Conservation (phyloP, 2,888 invertebrate species). For the Pilophorus perplexus region DNA sequence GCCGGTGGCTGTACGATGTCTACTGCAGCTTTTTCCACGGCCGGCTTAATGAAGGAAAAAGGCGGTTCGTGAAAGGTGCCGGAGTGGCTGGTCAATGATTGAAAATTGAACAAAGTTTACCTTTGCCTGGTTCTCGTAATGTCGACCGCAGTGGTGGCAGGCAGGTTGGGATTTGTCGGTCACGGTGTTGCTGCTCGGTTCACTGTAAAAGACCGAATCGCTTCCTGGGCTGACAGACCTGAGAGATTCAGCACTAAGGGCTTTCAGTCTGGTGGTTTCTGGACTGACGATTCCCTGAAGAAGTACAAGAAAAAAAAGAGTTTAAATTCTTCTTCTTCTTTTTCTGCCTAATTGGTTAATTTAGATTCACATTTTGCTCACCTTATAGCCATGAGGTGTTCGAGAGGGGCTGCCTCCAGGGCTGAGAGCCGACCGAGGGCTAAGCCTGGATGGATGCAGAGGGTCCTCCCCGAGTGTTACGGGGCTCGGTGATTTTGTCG, state of each 20-base stretch:
- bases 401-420: conserved; percentile 57
- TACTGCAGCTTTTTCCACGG: conserved; percentile 46
- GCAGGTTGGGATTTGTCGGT: conserved; percentile 54
- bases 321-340: too few relatives aligned
- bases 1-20: conserved; percentile 86
- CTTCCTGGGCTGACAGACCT: conserved; percentile 88
- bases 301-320: too few relatives aligned
- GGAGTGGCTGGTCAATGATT: too few relatives aligned
- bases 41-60: too few relatives aligned
- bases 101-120: too few relatives aligned
- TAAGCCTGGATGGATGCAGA: conserved; percentile 36
- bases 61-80: too few relatives aligned
- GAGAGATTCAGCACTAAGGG: conserved; percentile 80
- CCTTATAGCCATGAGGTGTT: conserved; percentile 34
- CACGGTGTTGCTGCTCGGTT: conserved; percentile 55
- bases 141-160: conserved; percentile 80
- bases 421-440: conserved; percentile 50
- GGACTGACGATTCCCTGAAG: conserved; percentile 52
- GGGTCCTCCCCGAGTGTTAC: conserved; percentile 38
- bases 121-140: conserved; percentile 58
- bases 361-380: too few relatives aligned
- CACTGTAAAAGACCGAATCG: conserved; percentile 86
- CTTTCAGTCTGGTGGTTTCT: conserved; percentile 63
- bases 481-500: conserved; percentile 47
- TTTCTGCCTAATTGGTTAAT: too few relatives aligned